These are phyloP conservation scores for Anolis carolinensis DNA, from an alignment of 2,113 vertebrate species.

Conservation along the genomic window DNA sequence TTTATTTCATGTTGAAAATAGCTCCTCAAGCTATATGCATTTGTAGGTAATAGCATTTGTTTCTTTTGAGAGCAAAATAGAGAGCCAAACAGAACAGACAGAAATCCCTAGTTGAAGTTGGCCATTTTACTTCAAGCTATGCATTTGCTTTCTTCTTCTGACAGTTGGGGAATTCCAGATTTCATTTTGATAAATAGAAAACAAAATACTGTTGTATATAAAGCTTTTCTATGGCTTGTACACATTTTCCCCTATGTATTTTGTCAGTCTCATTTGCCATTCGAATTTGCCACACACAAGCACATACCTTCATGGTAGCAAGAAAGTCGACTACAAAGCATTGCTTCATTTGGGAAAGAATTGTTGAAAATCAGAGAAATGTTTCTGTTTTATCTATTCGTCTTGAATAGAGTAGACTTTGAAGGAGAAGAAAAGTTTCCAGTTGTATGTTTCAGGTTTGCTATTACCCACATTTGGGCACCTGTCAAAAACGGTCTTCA, in stretches of 20 bases:
- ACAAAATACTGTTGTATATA: background rate
- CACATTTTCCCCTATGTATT: background rate
- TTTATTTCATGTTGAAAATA: background rate
- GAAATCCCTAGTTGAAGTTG: background rate
- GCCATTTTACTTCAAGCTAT: background rate
- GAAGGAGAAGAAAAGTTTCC: constrained; percentile 12
- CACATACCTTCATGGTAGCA: background rate
- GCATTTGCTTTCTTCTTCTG: background rate
- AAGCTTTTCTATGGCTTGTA: background rate
- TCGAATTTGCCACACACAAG: background rate
- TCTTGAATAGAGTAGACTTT: background rate
- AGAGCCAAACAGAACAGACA: background rate
- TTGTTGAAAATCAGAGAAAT: background rate
- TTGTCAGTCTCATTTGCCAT: background rate
- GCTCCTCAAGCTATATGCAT: background rate
- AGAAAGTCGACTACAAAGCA: background rate
- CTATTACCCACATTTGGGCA: background rate
- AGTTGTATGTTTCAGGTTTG: background rate
- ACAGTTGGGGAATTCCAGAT: background rate
- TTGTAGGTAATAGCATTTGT: background rate
- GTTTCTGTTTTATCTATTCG: background rate
- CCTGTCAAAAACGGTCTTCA: background rate
- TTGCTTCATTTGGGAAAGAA: background rate
- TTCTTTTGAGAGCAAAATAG: background rate
- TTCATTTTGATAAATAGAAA: constrained; percentile 17